Percentiles rank a stretch among this genome's conserved stretches.
phyloP scores from a whole-genome alignment of 2,797 vertebrate genomes.

The Danio tinwini region DNA sequence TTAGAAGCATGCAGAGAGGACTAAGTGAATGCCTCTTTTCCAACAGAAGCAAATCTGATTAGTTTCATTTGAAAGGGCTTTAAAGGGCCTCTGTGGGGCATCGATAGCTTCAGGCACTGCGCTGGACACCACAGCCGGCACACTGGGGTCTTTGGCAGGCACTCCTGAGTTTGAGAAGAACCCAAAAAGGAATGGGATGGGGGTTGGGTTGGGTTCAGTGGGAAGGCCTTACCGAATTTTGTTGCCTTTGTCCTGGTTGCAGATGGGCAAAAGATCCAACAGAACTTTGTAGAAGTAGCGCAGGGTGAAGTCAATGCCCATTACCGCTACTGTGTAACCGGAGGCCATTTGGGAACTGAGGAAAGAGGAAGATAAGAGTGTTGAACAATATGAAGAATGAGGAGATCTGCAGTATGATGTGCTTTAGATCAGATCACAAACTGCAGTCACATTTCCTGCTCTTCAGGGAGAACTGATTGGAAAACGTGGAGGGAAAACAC shows the following conservation, averaged over 20 bases:
- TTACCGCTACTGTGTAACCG: conserved; percentile 92
- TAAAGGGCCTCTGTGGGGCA: conserved; percentile 49
- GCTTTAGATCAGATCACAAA: conserved; percentile 16
- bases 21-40: conserved; percentile 55
- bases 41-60: conserved; percentile 63
- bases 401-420: conserved; percentile 9
- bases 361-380: not conserved
- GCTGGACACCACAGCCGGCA: conserved; percentile 26
- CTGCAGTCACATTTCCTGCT: conserved; percentile 20
- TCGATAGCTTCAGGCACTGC: conserved; percentile 44
- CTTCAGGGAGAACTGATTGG: conserved; percentile 17
- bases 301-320: conserved; percentile 98
- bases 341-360: conserved; percentile 88
- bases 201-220: conserved; percentile 16
- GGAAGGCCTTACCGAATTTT: conserved; percentile 87
- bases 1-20: conserved; percentile 45
- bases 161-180: conserved; percentile 8
- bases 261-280: conserved; percentile 93
- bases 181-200: not conserved
- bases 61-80: conserved; percentile 60
- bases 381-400: conserved; percentile 9
- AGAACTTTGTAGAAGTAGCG: conserved; percentile 98
- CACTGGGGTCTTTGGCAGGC: conserved; percentile 40
- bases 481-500: conserved; percentile 1
- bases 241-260: conserved; percentile 97